Conservation (phyloP, 2,888 invertebrate genomes). For the Drosophila nigricruria region DNA sequence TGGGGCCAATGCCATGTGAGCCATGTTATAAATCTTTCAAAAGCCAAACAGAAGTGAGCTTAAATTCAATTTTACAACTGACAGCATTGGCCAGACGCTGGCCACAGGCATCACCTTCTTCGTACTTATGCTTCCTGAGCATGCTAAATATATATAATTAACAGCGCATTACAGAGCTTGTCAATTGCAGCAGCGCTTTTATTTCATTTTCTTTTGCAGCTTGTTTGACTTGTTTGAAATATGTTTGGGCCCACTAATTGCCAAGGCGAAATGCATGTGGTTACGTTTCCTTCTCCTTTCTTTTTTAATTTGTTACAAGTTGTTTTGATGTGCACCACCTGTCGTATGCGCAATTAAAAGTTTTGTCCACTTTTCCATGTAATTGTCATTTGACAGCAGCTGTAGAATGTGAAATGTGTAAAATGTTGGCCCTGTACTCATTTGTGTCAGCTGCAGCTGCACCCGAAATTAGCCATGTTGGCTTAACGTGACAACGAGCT, state of each 20-base stretch:
- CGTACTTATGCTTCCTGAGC: background rate
- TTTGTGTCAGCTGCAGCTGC: constrained; percentile 51
- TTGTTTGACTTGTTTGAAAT: constrained; percentile 14
- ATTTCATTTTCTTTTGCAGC: background rate
- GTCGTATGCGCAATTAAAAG: constrained; percentile 73
- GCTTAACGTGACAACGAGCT: constrained; percentile 42
- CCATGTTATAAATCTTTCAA: constrained; percentile 73
- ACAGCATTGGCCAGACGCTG: constrained; percentile 61
- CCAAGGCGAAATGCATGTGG: constrained; percentile 20
- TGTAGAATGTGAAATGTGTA: constrained; percentile 36
- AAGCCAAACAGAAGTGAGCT: constrained; percentile 61
- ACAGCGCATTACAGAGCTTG: constrained; percentile 40
- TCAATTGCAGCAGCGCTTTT: constrained; percentile 55
- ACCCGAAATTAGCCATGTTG: constrained; percentile 64
- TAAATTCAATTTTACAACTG: constrained; percentile 70
- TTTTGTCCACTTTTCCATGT: constrained; percentile 48
- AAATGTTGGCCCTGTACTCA: constrained; percentile 48
- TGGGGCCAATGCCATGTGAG: constrained; percentile 58
- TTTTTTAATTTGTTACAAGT: constrained; percentile 5
- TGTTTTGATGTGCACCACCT: constrained; percentile 52
- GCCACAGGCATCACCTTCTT: constrained; percentile 17
- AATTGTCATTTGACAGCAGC: constrained; percentile 66
- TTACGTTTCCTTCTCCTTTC: background rate
- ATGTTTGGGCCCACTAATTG: constrained; percentile 38
- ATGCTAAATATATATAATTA: constrained; percentile 57